Conservation (phyloP, 2,797 vertebrate species). For the Acanthurus tractus region DNA sequence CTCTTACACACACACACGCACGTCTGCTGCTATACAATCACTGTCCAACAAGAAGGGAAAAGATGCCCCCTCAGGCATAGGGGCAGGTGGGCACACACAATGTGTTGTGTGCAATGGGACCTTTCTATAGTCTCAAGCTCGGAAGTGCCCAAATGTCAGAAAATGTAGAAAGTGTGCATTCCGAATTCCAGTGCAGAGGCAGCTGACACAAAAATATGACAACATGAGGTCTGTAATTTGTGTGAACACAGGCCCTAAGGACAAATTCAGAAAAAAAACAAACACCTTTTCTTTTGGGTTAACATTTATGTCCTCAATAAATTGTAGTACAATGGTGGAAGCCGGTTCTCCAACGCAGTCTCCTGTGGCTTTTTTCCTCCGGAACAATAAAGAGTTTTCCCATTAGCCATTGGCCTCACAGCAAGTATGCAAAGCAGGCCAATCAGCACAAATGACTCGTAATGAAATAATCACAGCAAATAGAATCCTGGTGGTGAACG, state of each 20-base stretch:
- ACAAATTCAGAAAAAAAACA: conserved; percentile 46
- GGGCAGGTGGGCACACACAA: conserved; percentile 51
- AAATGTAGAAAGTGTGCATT: conserved; percentile 44
- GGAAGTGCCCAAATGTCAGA: conserved; percentile 45
- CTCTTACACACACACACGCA: conserved; percentile 6
- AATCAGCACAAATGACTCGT: conserved; percentile 67
- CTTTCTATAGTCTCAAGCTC: conserved; percentile 40
- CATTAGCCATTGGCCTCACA: conserved; percentile 73
- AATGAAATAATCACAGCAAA: conserved; percentile 62
- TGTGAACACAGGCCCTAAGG: conserved; percentile 66
- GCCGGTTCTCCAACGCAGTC: conserved; percentile 51
- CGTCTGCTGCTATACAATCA: conserved; percentile 40
- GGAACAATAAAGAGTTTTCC: conserved; percentile 62
- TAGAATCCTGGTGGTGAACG: conserved; percentile 65
- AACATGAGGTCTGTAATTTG: conserved; percentile 40
- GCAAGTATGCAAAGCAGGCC: conserved; percentile 83
- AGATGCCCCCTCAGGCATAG: conserved; percentile 61
- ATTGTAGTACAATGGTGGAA: conserved; percentile 27
- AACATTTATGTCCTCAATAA: conserved; percentile 55
- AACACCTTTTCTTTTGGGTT: conserved; percentile 9
- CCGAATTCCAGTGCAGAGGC: conserved; percentile 41
- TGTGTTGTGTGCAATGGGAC: conserved; percentile 46
- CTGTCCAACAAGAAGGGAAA: conserved; percentile 53
- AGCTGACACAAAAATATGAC: conserved; percentile 50
- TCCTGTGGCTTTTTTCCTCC: conserved; percentile 58